Evolutionary conservation across 2,888 invertebrate species (phyloP).

Genomic region (Lypha dubia): DNA sequence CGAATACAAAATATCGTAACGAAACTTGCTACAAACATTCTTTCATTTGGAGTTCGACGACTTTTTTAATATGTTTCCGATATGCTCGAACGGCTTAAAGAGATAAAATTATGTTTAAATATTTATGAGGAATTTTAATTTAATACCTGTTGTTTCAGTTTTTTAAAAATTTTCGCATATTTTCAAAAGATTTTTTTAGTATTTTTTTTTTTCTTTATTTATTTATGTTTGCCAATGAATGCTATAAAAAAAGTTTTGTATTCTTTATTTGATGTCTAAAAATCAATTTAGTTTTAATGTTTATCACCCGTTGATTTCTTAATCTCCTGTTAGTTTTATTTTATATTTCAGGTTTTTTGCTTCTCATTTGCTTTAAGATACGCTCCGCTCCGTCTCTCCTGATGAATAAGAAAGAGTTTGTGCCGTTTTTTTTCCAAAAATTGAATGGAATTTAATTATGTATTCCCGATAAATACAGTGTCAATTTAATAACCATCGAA

Average conservation of each 20-base stretch:
- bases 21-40: conserved; percentile 7
- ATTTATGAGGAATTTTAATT: conserved; percentile 55
- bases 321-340: conserved; percentile 37
- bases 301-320: conserved; percentile 71
- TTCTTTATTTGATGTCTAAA: conserved; percentile 52
- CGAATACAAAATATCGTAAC: neutral
- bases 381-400: neutral
- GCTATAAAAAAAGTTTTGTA: neutral
- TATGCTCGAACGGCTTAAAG: conserved; percentile 5
- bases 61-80: neutral
- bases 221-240: conserved; percentile 15
- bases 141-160: conserved; percentile 49
- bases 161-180: conserved; percentile 15
- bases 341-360: conserved; percentile 11
- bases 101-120: conserved; percentile 12
- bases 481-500: conserved; percentile 71
- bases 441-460: conserved; percentile 49
- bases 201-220: conserved; percentile 19
- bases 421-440: neutral
- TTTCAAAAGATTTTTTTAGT: conserved; percentile 22
- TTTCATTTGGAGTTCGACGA: neutral
- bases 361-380: neutral
- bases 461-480: conserved; percentile 60
- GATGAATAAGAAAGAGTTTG: neutral
- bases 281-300: conserved; percentile 64